Evolutionary conservation across 2,113 vertebrate genomes (phyloP).

Genomic region (Danio rerio): DNA sequence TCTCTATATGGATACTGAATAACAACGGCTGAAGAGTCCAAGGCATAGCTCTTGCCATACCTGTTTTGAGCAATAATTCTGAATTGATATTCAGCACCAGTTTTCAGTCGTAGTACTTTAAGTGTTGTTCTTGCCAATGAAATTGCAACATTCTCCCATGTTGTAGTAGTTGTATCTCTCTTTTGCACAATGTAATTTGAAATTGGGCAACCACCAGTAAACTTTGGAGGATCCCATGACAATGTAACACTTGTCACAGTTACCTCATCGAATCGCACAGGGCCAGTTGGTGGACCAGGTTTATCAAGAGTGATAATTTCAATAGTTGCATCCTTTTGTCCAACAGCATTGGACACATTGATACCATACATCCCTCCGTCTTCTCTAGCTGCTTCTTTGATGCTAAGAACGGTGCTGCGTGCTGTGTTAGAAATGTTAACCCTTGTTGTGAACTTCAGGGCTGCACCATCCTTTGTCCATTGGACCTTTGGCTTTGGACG

Average conservation of each 20-base stretch:
- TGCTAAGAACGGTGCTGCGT: slow-evolving; percentile 83
- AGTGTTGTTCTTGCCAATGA: slow-evolving; percentile 90
- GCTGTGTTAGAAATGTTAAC: slow-evolving; percentile 84
- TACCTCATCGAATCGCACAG: slow-evolving; percentile 93
- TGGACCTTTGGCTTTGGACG: slow-evolving; percentile 90
- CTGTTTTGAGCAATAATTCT: slow-evolving; percentile 97
- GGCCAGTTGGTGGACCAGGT: slow-evolving; percentile 91
- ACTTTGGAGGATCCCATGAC: slow-evolving; percentile 91
- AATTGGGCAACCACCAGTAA: slow-evolving; percentile 92
- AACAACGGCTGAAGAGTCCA: slow-evolving; percentile 87
- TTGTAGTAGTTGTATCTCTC: slow-evolving; percentile 89
- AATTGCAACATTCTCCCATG: slow-evolving; percentile 91
- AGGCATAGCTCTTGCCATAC: slow-evolving; percentile 92
- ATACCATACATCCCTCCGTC: slow-evolving; percentile 93
- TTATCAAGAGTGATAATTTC: slow-evolving; percentile 95
- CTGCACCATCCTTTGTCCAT: slow-evolving; percentile 90
- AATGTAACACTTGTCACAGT: slow-evolving; percentile 92
- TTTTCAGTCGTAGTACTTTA: slow-evolving; percentile 91
- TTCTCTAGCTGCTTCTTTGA: slow-evolving; percentile 92
- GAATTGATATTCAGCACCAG: slow-evolving; percentile 96
- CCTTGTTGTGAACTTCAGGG: slow-evolving; percentile 92
- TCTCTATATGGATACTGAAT: slow-evolving; percentile 97
- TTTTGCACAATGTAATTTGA: slow-evolving; percentile 98
- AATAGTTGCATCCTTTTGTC: slow-evolving; percentile 88
- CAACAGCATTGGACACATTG: slow-evolving; percentile 84